Evolutionary conservation across 2,113 vertebrate genomes (phyloP), one percentile per base, ranked within the genome.

Genomic region (Danionella cerebrum): DNA sequence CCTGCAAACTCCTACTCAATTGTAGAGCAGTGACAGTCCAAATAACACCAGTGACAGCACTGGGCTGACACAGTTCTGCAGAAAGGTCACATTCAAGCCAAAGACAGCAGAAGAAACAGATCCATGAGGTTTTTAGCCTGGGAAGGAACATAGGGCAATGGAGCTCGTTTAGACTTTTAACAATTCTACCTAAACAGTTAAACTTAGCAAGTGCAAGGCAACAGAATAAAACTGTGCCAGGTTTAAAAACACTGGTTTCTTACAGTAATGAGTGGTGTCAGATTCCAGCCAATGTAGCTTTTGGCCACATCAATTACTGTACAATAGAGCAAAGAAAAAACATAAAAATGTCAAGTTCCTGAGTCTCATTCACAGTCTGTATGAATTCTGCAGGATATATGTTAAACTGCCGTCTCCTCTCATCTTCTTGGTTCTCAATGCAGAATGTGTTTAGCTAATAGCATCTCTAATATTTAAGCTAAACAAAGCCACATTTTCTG

Each of bases 41-140:
- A 75, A 63, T 31, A 60, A 51, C 45, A 57, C 25, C 50, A 44
- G n/a, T 71, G 68, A 71, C 68, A 71, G 53, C 19, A 18, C 51
- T 64, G 55, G 65, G 60, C 75, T 67, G 75, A 78, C 76, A 79
- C 71, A 76, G 70, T 73, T 44, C 74, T 41, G 74, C 75, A 81
- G 75, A 73, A 82, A 84, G 81, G 83, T 83, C 79, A 80, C 63
- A 73, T 73, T 80, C 75, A 72, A 79, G 44, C 67, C 51, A 53
- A 79, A 78, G 80, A 78, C 76, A 63, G 70, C 69, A 75, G 69
- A 76, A 59, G 55, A 76, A 62, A 62, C 52, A 4, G 6, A 19
- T 3, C 36, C 14, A 47, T 33, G 42, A 45, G 60, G 22, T 64
- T 27, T 50, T 64, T 64, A 64, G 60, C 13, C 31, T 42, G 16